Percentiles rank a stretch among this genome's conserved stretches.
Evolutionary conservation across 2,888 invertebrate genomes (phyloP).

Genomic region (Muschampia plurimacula): DNA sequence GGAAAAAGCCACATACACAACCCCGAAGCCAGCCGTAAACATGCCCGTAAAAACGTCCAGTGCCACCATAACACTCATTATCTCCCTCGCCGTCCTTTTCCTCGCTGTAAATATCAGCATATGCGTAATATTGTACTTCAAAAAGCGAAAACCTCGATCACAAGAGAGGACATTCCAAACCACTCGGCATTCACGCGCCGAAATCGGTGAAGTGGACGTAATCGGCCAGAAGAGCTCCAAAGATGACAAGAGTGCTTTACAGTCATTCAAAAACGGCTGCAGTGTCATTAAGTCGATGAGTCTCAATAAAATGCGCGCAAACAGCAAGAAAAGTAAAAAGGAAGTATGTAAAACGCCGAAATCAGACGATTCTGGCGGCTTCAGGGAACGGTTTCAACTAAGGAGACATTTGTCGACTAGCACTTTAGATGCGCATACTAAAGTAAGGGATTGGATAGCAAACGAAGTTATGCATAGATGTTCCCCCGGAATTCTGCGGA

Average conservation of each 20-base stretch:
- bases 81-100: slow-evolving; percentile 89
- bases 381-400: slow-evolving; percentile 87
- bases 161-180: slow-evolving; percentile 77
- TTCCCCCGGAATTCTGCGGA: slow-evolving; percentile 88
- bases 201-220: slow-evolving; percentile 78
- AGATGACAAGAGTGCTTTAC: slow-evolving; percentile 75
- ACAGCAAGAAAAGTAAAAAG: slow-evolving; percentile 81
- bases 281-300: slow-evolving; percentile 86
- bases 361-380: slow-evolving; percentile 84
- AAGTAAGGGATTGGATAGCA: slow-evolving; percentile 95
- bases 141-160: slow-evolving; percentile 85
- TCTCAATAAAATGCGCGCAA: slow-evolving; percentile 79
- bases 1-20: slow-evolving; percentile 55
- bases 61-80: slow-evolving; percentile 87
- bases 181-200: slow-evolving; percentile 79
- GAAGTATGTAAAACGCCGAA: slow-evolving; percentile 85
- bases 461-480: slow-evolving; percentile 91
- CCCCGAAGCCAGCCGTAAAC: slow-evolving; percentile 56
- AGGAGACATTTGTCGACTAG: slow-evolving; percentile 91
- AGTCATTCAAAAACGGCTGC: slow-evolving; percentile 83
- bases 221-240: slow-evolving; percentile 78
- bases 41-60: slow-evolving; percentile 84
- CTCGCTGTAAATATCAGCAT: slow-evolving; percentile 90
- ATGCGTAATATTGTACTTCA: slow-evolving; percentile 88
- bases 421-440: slow-evolving; percentile 94